Conservation (phyloP, 1,140 invertebrate genomes). For the Megalopta genalis region DNA sequence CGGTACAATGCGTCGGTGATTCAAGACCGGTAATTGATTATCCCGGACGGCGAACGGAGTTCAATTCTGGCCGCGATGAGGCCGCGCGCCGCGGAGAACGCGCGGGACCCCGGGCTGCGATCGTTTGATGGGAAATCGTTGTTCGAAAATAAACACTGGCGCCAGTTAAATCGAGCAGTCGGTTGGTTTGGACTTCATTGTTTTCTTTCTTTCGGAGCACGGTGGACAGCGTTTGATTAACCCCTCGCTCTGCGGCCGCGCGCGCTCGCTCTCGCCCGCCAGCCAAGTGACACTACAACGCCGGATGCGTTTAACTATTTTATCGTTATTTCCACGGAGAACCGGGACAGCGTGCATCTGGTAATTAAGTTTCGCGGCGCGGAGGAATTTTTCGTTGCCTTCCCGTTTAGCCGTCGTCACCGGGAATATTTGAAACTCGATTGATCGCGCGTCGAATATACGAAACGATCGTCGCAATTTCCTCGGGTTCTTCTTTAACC, state of each 20-base stretch:
- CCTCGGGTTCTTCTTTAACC: too few relatives aligned
- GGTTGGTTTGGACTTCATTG: slow-evolving; percentile 8
- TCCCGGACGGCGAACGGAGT: too few relatives aligned
- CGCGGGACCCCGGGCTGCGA: too few relatives aligned
- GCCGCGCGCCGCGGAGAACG: too few relatives aligned
- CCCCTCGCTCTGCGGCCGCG: background rate
- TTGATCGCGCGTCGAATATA: background rate
- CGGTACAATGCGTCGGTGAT: too few relatives aligned
- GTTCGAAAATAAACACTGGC: slow-evolving; percentile 25
- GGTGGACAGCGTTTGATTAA: slow-evolving; percentile 14
- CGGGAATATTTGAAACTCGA: background rate
- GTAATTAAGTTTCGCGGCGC: background rate
- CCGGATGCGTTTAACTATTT: background rate
- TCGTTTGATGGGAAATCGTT: slow-evolving; percentile 2
- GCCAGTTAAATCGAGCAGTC: slow-evolving; percentile 13
- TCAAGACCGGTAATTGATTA: too few relatives aligned
- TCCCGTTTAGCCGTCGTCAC: background rate
- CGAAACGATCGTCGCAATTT: background rate
- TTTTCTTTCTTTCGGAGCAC: slow-evolving; percentile 11
- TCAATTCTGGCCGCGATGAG: too few relatives aligned
- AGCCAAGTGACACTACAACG: background rate
- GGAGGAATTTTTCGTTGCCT: background rate
- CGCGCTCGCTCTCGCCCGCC: too few relatives aligned
- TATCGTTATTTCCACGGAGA: background rate
- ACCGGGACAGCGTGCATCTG: background rate